These are phyloP conservation scores for Pelecanoides urinatrix DNA, from an alignment of 2,113 vertebrate species.

Conservation along the genomic window DNA sequence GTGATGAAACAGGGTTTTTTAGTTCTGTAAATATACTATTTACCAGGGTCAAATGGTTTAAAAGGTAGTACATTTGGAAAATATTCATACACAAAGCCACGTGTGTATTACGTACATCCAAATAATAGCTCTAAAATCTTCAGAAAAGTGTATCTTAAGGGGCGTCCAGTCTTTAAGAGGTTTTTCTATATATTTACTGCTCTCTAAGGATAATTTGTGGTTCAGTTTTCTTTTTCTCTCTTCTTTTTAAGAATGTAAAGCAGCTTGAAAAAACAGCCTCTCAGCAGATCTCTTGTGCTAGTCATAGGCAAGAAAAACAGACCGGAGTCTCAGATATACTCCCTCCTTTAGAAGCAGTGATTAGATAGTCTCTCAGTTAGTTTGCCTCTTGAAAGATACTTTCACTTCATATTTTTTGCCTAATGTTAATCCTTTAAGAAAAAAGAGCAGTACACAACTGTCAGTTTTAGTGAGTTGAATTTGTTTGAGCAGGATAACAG, in stretches of 20 bases:
- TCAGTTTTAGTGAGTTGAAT: conserved; percentile 53
- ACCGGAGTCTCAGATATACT: not conserved
- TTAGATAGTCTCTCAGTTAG: not conserved
- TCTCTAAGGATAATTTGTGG: not conserved
- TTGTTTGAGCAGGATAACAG: conserved; percentile 57
- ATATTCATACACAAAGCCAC: not conserved
- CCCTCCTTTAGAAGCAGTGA: not conserved
- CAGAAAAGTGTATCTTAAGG: not conserved
- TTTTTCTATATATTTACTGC: not conserved
- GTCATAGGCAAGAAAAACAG: not conserved
- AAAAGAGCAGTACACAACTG: conserved; percentile 17
- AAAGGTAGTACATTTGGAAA: not conserved
- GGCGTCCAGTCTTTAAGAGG: not conserved
- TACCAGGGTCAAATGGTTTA: not conserved
- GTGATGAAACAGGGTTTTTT: not conserved
- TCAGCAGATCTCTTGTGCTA: not conserved
- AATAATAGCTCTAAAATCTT: not conserved
- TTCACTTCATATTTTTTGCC: not conserved
- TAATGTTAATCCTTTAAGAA: conserved; percentile 48
- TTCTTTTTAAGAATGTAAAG: not conserved
- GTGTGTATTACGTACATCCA: not conserved
- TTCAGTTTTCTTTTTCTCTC: not conserved
- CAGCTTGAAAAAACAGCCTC: not conserved
- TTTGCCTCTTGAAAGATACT: not conserved
- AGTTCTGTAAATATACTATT: not conserved